Base-by-base conservation (phyloP, 2,797 vertebrate genomes). In the Hemibagrus guttatus region DNA sequence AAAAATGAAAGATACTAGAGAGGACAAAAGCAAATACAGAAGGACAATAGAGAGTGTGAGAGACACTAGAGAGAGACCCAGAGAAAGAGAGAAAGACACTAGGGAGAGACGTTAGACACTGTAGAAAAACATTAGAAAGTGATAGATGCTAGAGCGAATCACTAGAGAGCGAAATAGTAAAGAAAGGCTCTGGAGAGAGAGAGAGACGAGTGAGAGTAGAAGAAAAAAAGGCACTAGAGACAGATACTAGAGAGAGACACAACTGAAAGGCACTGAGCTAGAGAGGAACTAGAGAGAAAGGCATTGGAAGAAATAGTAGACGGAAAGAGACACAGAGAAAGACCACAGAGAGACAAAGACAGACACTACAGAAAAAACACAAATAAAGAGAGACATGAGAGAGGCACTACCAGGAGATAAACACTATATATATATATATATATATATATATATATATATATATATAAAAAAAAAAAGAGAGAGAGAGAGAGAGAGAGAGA, bases 131-230 rank as follows among this genome's bases (percentile, higher is more conserved):
- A 14, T 64, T n/a, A 64, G 63, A 64, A 14, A 64, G n/a, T n/a
- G 26, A 64, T 26, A 64, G 63, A 64, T 6, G 2, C 6, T 1
- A 26, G 23, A 63, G 61, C 23, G 61, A 63, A 17, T 21, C 46
- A 56, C 28, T 35, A 84, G 54, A 84, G 31, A 72, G 71, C 39
- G 69, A 84, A 69, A 58, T 49, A 63, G 52, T 81, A 87, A 0
- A 61, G 35, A 6, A 39, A 39, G 35, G 4, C 35, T 9, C 63
- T 11, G 28, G 80, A 81, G 87, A 2, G 68, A 88, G 0, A 35
- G 28, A 69, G 28, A 16, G 31, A 35, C 1, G 68, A 88, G 17
- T 13, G 4, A 69, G 14, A 16, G 4, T 1, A 4, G 1, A 6
- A 13, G 3, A n/a, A 4, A 28, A 28, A 69, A 28, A 69, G 66